These are phyloP conservation scores for Caenorhabditis briggsae DNA, from an alignment of 1,140 invertebrate genomes.

Conservation along the genomic window DNA sequence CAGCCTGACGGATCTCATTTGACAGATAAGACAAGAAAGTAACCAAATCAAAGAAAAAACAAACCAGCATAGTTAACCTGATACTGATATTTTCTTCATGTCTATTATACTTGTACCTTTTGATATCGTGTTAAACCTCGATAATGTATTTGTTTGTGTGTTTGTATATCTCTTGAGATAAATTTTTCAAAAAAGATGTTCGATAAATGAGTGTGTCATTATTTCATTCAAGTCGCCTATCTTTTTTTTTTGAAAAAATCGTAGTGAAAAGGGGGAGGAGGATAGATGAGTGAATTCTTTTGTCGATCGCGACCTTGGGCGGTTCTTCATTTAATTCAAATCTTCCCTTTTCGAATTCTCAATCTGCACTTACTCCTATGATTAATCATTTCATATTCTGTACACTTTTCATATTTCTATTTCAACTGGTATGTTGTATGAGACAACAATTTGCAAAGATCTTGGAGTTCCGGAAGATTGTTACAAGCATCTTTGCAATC, in stretches of 20 bases:
- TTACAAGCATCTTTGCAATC: slow-evolving; percentile 13
- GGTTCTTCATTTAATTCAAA: not conserved
- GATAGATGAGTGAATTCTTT: not conserved
- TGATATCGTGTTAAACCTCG: no score
- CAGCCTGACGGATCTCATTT: no score
- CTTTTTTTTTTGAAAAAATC: not conserved
- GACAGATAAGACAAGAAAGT: no score
- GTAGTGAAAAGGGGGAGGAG: slow-evolving; percentile 16
- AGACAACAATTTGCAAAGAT: slow-evolving; percentile 33
- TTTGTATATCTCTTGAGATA: no score
- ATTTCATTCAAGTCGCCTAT: not conserved
- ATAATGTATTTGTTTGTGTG: no score
- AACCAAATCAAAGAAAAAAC: no score
- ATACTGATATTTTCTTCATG: no score
- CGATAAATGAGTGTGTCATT: no score
- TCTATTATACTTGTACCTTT: no score
- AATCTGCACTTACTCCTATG: not conserved
- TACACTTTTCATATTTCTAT: not conserved
- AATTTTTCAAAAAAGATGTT: no score
- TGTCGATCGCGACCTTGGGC: not conserved
- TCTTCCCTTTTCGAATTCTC: not conserved
- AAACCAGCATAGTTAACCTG: no score
- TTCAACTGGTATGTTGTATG: not conserved
- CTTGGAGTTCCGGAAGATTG: slow-evolving; percentile 37
- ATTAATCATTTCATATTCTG: not conserved